Evolutionary conservation across 2,797 vertebrate species (phyloP).

Genomic region (Sebastes matsubarae): DNA sequence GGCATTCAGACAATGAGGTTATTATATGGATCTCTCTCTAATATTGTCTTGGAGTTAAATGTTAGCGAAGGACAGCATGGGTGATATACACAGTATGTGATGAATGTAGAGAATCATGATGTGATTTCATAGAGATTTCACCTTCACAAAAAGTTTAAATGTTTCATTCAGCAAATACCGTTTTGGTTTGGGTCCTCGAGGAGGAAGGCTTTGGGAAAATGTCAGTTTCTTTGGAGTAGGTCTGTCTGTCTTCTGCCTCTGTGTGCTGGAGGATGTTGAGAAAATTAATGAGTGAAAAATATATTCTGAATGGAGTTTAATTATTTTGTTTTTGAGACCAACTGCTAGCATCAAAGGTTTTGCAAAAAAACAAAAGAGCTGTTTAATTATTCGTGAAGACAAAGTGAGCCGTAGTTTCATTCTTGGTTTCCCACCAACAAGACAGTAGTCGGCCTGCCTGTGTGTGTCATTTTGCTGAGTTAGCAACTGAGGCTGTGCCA

Average conservation of each 20-base stretch:
- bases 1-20: constrained; percentile 31
- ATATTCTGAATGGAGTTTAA: background rate
- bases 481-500: background rate
- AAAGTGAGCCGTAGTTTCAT: constrained; percentile 14
- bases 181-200: background rate
- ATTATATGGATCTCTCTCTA: background rate
- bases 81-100: background rate
- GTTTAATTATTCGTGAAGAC: constrained; percentile 23
- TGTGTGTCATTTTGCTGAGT: background rate
- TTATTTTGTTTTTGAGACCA: constrained; percentile 2
- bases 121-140: background rate
- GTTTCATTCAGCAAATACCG: background rate
- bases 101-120: background rate
- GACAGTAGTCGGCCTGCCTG: background rate
- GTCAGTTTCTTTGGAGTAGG: background rate
- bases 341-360: constrained; percentile 25
- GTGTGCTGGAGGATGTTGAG: background rate
- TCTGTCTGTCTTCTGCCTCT: background rate
- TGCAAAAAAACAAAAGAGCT: background rate
- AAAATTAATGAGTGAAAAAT: background rate
- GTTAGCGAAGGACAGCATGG: background rate
- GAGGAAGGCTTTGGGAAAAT: background rate
- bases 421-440: constrained; percentile 1
- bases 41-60: background rate
- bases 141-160: background rate